Percentiles rank a stretch among this genome's conserved stretches.
Conservation (phyloP, 2,888 invertebrate genomes). For the Macrophya alboannulata region DNA sequence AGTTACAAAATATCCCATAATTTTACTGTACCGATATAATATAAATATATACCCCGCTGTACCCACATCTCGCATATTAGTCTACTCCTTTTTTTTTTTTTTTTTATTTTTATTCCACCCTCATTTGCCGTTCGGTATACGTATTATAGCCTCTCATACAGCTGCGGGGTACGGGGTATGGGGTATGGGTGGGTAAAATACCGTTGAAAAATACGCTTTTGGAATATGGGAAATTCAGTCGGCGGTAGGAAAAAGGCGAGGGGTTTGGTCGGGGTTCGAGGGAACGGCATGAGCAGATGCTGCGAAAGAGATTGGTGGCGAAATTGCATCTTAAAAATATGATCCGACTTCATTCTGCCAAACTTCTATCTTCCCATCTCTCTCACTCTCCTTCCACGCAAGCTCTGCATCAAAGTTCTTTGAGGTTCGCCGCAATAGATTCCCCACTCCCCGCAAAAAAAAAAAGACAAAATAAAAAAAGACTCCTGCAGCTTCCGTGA, state of each 20-base stretch:
- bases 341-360: slow-evolving; percentile 73
- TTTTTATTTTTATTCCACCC: background rate
- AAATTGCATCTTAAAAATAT: slow-evolving; percentile 78
- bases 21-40: background rate
- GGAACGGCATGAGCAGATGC: slow-evolving; percentile 67
- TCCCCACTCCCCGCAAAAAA: background rate
- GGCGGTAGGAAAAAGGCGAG: slow-evolving; percentile 46
- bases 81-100: background rate
- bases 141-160: slow-evolving; percentile 14
- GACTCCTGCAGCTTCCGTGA: background rate
- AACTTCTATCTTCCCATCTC: slow-evolving; percentile 39
- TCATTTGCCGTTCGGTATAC: slow-evolving; percentile 15
- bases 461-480: background rate
- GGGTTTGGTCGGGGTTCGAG: slow-evolving; percentile 53
- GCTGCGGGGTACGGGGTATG: background rate
- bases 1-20: background rate
- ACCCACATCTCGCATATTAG: slow-evolving; percentile 11
- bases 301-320: slow-evolving; percentile 74
- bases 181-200: slow-evolving; percentile 3
- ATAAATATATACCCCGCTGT: background rate
- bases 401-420: background rate
- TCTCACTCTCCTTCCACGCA: background rate
- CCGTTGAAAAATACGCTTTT: slow-evolving; percentile 35
- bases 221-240: slow-evolving; percentile 60
- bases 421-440: background rate